Evolutionary conservation across 2,888 invertebrate genomes (phyloP).

Genomic region (Metacarcinus magister): DNA sequence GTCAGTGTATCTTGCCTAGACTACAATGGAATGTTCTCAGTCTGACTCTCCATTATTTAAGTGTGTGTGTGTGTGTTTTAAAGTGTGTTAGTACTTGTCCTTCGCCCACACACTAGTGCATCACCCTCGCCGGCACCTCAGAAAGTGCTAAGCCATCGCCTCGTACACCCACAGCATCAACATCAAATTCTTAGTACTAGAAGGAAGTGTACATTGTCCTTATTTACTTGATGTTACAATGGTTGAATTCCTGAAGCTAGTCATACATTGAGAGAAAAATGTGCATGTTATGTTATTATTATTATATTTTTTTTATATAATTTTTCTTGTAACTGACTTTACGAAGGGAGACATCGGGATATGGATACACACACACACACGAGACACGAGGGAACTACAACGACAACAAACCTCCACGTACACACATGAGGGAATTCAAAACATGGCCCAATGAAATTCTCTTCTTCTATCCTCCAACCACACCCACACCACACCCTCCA

Average conservation of each 20-base stretch:
- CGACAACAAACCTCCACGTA: not conserved
- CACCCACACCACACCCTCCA: conserved; percentile 34
- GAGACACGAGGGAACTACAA: not conserved
- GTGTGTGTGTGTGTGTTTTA: not conserved
- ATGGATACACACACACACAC: not conserved
- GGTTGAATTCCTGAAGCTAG: not conserved
- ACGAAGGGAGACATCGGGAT: not conserved
- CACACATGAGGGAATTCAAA: not conserved
- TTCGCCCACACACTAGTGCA: not conserved
- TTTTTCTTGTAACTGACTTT: not conserved
- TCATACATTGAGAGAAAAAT: not conserved
- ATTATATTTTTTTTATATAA: not conserved
- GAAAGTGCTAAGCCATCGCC: not conserved
- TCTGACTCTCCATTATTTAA: not conserved
- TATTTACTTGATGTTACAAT: not conserved
- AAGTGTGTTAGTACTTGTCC: not conserved
- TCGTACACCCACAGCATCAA: not conserved
- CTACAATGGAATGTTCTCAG: conserved; percentile 33
- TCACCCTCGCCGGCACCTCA: not conserved
- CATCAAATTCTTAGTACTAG: not conserved
- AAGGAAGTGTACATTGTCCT: not conserved
- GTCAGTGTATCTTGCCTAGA: not conserved
- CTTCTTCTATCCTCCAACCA: not conserved
- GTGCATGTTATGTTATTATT: not conserved
- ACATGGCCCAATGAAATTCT: not conserved